Base-by-base conservation (phyloP, 2,113 vertebrate species). In the Egretta garzetta region DNA sequence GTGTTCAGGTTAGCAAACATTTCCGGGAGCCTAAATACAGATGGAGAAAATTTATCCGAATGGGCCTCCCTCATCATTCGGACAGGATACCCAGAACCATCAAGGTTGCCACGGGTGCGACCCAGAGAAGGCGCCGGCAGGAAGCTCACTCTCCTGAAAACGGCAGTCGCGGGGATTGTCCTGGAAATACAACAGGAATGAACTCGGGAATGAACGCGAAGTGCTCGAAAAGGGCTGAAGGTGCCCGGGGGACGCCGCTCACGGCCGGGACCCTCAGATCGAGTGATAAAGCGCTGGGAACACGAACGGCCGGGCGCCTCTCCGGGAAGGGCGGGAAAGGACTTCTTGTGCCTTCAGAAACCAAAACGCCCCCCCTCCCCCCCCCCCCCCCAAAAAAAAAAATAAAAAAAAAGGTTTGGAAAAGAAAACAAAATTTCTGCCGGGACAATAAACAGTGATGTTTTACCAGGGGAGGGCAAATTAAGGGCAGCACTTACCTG, bases 391-490 rank as follows among this genome's bases (percentile, higher is more conserved):
- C n/a, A 39, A 39, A 39, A 39, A 39, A 39, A 39, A 39, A 13
- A 24, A 74, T 22, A 27, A 41, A 8, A 8, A 43, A 30, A 15
- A 5, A 0, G 14, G 1, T 4, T 58, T 27, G 0, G 2, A 22
- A 49, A 64, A 1, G 1, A 14, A 71, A 59, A 12, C 3, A 19
- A 0, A 6, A 3, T 14, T 68, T 27, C 16, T 13, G 0, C 3
- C 0, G 0, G 1, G 12, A 35, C 8, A 39, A 33, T 2, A 5
- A 32, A 45, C 2, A 0, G 0, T 2, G 8, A 4, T 0, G 0
- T 2, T 14, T 14, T 12, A 27, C 2, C 2, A 0, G 2, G 43
- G 12, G 1, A 8, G 24, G 2, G 15, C 1, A 12, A 17, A 32
- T 2, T 19, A 32, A 47, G 21, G 0, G 0, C 14, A 55, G 19